Conservation (phyloP, 2,888 invertebrate species). For the Leptopterna dolabrata region DNA sequence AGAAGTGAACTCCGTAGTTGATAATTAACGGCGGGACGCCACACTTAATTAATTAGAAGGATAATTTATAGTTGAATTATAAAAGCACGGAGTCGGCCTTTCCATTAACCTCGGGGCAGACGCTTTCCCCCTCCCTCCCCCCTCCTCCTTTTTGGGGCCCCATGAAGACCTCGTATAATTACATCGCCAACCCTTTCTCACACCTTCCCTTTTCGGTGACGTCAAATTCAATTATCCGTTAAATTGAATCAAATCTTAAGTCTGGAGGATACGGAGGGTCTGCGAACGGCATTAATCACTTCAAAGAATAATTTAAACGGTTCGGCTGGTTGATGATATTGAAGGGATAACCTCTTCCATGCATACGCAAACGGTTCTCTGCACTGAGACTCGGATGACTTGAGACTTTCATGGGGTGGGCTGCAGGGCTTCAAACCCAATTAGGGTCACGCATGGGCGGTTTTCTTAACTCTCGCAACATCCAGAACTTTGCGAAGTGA, state of each 20-base stretch:
- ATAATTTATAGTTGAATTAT: conserved; percentile 54
- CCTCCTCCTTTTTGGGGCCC: conserved; percentile 16
- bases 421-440: neutral
- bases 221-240: conserved; percentile 51
- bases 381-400: neutral
- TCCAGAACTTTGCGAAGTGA: neutral
- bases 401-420: neutral
- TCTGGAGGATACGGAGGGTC: conserved; percentile 5
- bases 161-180: conserved; percentile 18
- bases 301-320: conserved; percentile 51
- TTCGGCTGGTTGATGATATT: conserved; percentile 40
- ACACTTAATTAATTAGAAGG: conserved; percentile 49
- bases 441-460: conserved; percentile 36
- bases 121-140: neutral
- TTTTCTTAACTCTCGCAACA: conserved; percentile 17
- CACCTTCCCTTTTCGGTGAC: conserved; percentile 38
- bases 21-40: conserved; percentile 30
- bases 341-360: conserved; percentile 27
- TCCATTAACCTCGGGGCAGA: conserved; percentile 39
- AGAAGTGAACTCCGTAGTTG: conserved; percentile 8
- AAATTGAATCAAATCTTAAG: conserved; percentile 56
- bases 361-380: conserved; percentile 43
- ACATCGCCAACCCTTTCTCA: conserved; percentile 50
- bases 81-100: conserved; percentile 53
- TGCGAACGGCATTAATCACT: conserved; percentile 48